A percentile compares a stretch with the other conserved stretches of the same genome.
These are phyloP conservation scores for Heliconius congener DNA, from an alignment of 1,140 invertebrate species.

Conservation along the genomic window DNA sequence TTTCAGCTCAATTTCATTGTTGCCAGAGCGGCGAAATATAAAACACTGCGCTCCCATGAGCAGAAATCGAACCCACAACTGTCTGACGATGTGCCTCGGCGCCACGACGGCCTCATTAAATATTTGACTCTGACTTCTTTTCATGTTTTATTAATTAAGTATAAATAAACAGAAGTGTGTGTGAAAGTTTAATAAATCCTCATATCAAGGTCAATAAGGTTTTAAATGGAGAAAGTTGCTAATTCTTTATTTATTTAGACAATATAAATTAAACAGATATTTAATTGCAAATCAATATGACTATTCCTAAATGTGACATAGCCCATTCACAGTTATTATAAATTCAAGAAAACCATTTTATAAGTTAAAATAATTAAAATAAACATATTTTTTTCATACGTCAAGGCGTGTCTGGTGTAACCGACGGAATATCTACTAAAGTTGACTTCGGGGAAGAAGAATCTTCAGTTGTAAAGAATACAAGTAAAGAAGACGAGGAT, in stretches of 20 bases:
- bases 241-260: background rate
- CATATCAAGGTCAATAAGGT: background rate
- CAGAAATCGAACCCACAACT: too few relatives aligned
- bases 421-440: conserved; percentile 61
- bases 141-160: background rate
- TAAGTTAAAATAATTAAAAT: background rate
- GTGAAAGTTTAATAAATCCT: background rate
- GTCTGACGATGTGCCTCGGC: too few relatives aligned
- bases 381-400: background rate
- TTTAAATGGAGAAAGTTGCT: background rate
- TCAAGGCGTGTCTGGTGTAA: conserved; percentile 38
- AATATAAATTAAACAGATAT: background rate
- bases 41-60: too few relatives aligned
- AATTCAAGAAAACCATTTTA: background rate
- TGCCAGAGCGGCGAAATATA: too few relatives aligned
- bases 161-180: background rate
- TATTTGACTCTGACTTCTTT: background rate
- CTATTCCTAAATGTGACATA: background rate
- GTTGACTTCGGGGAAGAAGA: conserved; percentile 62
- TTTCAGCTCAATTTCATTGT: too few relatives aligned
- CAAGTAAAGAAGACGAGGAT: conserved; percentile 63
- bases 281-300: background rate
- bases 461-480: conserved; percentile 42
- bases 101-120: background rate
- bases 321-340: background rate